phyloP scores from a whole-genome alignment of 2,113 vertebrate genomes.

The Maccullochella peelii region DNA sequence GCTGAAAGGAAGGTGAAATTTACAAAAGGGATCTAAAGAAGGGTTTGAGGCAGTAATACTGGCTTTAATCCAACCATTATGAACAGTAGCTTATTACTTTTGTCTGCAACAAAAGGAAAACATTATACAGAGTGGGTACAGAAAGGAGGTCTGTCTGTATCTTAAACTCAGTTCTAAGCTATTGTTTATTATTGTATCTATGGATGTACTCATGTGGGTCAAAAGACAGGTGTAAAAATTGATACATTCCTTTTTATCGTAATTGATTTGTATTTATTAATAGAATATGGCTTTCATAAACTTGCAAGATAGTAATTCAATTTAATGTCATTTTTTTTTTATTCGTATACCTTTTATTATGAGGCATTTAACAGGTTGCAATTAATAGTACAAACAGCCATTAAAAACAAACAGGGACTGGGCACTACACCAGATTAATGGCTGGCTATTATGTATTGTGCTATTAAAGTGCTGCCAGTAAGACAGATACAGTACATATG shows the following conservation, averaged over 20 bases:
- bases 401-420: neutral
- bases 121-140: constrained; percentile 18
- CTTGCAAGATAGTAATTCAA: neutral
- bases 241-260: neutral
- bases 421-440: neutral
- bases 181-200: neutral
- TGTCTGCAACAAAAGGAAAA: constrained; percentile 50
- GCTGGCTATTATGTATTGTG: neutral
- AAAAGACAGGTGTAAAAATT: neutral
- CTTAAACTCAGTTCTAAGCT: neutral
- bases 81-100: constrained; percentile 45
- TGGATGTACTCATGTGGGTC: neutral
- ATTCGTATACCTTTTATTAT: too few species aligned
- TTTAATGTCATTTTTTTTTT: neutral
- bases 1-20: constrained; percentile 72
- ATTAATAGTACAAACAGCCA: neutral
- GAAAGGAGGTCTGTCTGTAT: constrained; percentile 2
- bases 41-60: constrained; percentile 54
- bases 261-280: constrained; percentile 12
- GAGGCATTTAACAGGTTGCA: neutral
- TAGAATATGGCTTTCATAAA: neutral
- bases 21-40: constrained; percentile 64
- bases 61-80: constrained; percentile 59
- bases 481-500: neutral
- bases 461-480: neutral